These are phyloP conservation scores for Rhadina sibilatrix DNA, from an alignment of 2,113 vertebrate species.

Conservation along the genomic window DNA sequence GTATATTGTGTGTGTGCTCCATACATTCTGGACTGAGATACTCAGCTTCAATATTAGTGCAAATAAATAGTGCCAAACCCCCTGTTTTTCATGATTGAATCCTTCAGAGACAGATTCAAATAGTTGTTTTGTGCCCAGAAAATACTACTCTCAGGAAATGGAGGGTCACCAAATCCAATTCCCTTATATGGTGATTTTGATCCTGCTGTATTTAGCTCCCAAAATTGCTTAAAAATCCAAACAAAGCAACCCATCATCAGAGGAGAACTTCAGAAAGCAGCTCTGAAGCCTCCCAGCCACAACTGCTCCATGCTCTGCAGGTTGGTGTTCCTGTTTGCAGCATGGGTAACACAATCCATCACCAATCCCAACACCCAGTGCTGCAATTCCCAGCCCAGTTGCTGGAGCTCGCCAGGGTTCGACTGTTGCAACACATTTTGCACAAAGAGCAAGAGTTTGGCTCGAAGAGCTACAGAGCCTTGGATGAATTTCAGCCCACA, in stretches of 20 bases:
- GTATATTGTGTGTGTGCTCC: background rate
- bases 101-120: background rate
- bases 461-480: background rate
- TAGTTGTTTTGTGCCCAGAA: slow-evolving; percentile 11
- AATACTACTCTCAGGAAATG: background rate
- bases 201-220: background rate
- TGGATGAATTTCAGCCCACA: background rate
- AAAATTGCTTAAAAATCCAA: background rate
- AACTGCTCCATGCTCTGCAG: slow-evolving; percentile 16
- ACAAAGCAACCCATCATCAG: background rate
- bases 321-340: background rate
- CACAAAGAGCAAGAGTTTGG: background rate
- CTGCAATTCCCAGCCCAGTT: background rate
- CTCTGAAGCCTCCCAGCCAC: slow-evolving; percentile 31
- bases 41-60: background rate
- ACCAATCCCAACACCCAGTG: background rate
- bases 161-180: slow-evolving; percentile 14
- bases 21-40: background rate
- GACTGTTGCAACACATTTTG: background rate
- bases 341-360: background rate
- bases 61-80: background rate
- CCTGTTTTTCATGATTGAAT: background rate
- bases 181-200: slow-evolving; percentile 7
- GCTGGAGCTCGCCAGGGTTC: background rate
- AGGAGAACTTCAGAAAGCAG: background rate